Base-by-base conservation (phyloP, 2,113 vertebrate species). In the Cariama cristata region DNA sequence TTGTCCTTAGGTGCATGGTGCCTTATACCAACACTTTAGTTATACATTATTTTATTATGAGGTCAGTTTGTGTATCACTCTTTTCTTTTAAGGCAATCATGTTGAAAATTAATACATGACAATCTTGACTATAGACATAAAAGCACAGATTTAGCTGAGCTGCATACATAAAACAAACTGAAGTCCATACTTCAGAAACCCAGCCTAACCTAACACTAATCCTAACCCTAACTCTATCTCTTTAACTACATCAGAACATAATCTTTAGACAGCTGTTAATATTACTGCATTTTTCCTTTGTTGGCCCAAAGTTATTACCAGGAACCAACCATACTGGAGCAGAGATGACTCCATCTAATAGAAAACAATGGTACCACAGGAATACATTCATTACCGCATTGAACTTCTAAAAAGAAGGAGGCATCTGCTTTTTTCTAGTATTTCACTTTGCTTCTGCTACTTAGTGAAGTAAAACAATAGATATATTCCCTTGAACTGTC, bases 401-500 rank as follows among this genome's bases (percentile, higher is more conserved):
- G 50, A 76, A 73, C 26, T 73, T 90, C 69, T 66, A 52, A 96
- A 80, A 69, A 60, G 59, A 26, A 88, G 64, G 58, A 49, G 3
- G 20, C 27, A 56, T 84, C 63, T 81, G 83, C 50, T 67, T 95
- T 96, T 72, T 59, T 44, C 63, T 18, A 83, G 47, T 35, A 86
- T 93, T 95, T 93, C 52, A 56, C 63, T 95, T 89, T 13, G 22
- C 77, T 96, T 73, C 79, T 93, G 77, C 75, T 94, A 79, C 69
- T 88, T 87, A 55, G 23, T 60, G 50, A 89, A 95, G 83, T 92
- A 87, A 93, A 96, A 81, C 49, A 71, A 64, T 92, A 44, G 21
- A 42, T 62, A 22, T 85, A 94, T 91, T 93, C 12, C 44, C 69
- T 49, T 27, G 14, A 95, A 93, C 42, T 86, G 50, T 81, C 68